These are phyloP conservation scores for Parnassius smintheus DNA, from an alignment of 2,888 invertebrate species.

Conservation along the genomic window DNA sequence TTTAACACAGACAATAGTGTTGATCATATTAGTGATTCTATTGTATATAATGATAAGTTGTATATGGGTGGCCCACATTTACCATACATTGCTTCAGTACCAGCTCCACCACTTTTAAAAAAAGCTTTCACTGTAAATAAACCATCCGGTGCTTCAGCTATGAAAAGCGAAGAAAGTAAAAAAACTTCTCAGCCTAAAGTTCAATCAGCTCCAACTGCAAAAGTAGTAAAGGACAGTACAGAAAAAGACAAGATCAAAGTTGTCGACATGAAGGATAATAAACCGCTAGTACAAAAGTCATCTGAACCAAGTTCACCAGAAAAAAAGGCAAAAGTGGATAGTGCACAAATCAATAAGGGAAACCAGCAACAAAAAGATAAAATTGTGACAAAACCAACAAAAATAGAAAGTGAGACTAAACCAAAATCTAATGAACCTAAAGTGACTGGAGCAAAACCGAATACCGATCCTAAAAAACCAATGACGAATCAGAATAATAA, in stretches of 20 bases:
- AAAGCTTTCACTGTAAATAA: slow-evolving; percentile 50
- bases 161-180: slow-evolving; percentile 11
- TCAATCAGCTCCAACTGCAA: slow-evolving; percentile 33
- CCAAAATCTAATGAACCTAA: slow-evolving; percentile 33
- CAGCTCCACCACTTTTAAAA: slow-evolving; percentile 74
- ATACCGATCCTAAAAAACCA: slow-evolving; percentile 18
- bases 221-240: slow-evolving; percentile 30
- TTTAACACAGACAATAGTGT: slow-evolving; percentile 82
- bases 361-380: slow-evolving; percentile 8
- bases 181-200: slow-evolving; percentile 12
- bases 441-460: slow-evolving; percentile 22
- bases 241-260: slow-evolving; percentile 49
- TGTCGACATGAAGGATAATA: slow-evolving; percentile 12
- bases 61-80: slow-evolving; percentile 85
- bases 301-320: neutral
- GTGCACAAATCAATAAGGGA: neutral
- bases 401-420: slow-evolving; percentile 27
- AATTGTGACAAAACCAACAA: slow-evolving; percentile 31
- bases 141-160: neutral
- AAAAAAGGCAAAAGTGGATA: slow-evolving; percentile 4
- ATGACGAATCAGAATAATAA: slow-evolving; percentile 12
- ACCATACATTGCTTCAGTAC: slow-evolving; percentile 84
- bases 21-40: slow-evolving; percentile 82
- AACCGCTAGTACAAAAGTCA: slow-evolving; percentile 14
- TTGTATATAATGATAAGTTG: slow-evolving; percentile 83